Conservation (phyloP, 2,797 vertebrate genomes). For the Microctenopoma lineatum region DNA sequence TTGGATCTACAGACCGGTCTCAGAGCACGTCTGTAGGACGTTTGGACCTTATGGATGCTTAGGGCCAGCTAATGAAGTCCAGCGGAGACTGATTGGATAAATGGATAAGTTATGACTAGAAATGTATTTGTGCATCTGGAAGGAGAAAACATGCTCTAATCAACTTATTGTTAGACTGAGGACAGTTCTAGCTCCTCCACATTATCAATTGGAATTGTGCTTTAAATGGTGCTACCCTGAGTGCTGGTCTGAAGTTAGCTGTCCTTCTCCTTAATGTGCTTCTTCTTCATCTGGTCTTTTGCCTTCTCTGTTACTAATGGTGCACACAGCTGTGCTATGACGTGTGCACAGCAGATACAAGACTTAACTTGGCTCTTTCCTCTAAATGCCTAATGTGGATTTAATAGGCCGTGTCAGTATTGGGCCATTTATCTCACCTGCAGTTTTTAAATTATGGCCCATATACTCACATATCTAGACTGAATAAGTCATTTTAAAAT, state of each 20-base stretch:
- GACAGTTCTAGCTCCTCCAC: not conserved
- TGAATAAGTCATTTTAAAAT: not conserved
- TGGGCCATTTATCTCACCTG: conserved; percentile 28
- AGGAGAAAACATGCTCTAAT: not conserved
- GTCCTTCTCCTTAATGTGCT: not conserved
- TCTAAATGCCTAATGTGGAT: conserved; percentile 19
- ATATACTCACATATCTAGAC: conserved; percentile 8
- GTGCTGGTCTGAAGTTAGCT: conserved; percentile 6
- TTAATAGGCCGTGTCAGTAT: conserved; percentile 29
- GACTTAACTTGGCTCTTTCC: conserved; percentile 23
- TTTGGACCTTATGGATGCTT: conserved; percentile 2
- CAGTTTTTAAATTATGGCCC: conserved; percentile 7
- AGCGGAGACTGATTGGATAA: not conserved
- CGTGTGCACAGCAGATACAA: conserved; percentile 30
- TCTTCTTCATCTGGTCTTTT: conserved; percentile 2
- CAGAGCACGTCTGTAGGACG: conserved; percentile 17
- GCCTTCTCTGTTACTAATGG: conserved; percentile 26
- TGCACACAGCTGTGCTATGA: conserved; percentile 16
- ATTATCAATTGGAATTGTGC: not conserved
- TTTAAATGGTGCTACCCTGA: conserved; percentile 8
- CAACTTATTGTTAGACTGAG: not conserved
- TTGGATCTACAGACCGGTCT: conserved; percentile 9
- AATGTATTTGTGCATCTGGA: not conserved
- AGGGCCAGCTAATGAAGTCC: not conserved
- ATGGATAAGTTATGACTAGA: conserved; percentile 16